Base-by-base conservation (phyloP, 2,113 vertebrate species). In the Neolamprologus variostigma region DNA sequence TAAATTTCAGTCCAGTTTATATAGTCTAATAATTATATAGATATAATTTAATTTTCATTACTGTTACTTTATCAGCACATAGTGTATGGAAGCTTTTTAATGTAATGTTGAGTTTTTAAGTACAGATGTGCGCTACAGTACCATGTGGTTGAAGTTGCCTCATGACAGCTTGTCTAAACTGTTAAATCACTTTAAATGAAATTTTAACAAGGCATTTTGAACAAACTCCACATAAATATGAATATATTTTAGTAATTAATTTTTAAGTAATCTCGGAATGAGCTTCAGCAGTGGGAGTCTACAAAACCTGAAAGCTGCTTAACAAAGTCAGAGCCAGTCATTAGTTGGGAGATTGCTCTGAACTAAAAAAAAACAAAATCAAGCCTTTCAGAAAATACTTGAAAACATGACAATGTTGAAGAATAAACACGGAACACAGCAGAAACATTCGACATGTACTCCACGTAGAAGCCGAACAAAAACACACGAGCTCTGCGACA, bases 401-500 rank as follows among this genome's bases (percentile, higher is more conserved):
- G 42, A 78, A 47, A 78, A 78, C 42, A 19, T 50, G 45, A 51
- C 45, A 78, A n/a, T 3, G 26, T 31, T 33, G 37, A 73, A 45
- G 40, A 47, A 45, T 9, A 2, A 78, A 23, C 83, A 47, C 9
- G 2, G 14, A 80, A 53, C 5, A 11, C 6, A 73, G 57, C 53
- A 79, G 19, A 28, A 76, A 33, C 50, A 59, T 17, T 21, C 33
- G 8, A 16, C 21, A 40, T 87, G 28, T 19, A 9, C 50, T 53
- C 40, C 59, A 21, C 86, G 35, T 50, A 57, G n/a, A 86, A 50
- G 53, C 59, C 40, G 68, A 87, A 84, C 87, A 66, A 85, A 89
- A 90, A 84, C 92, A 89, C 86, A 17, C 37, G 51, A 66, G 83
- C 86, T 12, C 66, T 6, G 87, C 21, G 82, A 86, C 90, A 68